A percentile compares a stretch with the other conserved stretches of the same genome.
Conservation (phyloP, 2,797 vertebrate genomes). For the Rhinella marina region DNA sequence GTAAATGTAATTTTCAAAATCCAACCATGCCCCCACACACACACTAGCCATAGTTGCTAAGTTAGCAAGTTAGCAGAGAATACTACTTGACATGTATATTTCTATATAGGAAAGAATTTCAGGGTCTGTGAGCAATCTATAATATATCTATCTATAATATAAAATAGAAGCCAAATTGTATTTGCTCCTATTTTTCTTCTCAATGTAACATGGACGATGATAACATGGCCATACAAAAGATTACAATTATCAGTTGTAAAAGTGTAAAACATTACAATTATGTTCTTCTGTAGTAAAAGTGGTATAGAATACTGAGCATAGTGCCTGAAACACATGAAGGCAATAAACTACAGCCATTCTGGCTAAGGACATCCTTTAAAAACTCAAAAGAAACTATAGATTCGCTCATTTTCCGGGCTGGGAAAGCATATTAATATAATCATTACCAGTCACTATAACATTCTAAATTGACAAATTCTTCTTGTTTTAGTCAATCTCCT, state of each 20-base stretch:
- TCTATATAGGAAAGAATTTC: too few relatives aligned
- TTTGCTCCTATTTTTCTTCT: too few relatives aligned
- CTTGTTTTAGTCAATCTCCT: conserved; percentile 39
- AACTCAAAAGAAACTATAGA: neutral
- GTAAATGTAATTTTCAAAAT: too few relatives aligned
- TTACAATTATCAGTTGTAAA: neutral
- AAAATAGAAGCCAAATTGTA: too few relatives aligned
- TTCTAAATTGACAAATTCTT: conserved; percentile 25
- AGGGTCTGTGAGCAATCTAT: too few relatives aligned
- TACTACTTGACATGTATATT: too few relatives aligned
- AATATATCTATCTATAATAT: too few relatives aligned
- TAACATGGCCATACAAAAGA: neutral
- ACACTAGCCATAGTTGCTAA: too few relatives aligned
- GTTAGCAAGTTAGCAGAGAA: too few relatives aligned
- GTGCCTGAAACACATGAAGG: neutral
- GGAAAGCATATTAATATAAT: conserved; percentile 32
- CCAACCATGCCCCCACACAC: too few relatives aligned
- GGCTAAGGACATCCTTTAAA: neutral
- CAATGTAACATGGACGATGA: neutral
- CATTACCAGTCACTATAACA: conserved; percentile 36
- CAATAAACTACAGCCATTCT: neutral
- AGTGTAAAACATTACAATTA: neutral
- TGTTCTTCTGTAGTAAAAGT: neutral
- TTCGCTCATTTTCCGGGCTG: neutral
- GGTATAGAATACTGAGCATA: neutral